Evolutionary conservation across 92 coral and sea anemone genomes (phyloP), one percentile per base, ranked within the genome.

Genomic region (Diadumene lineata): DNA sequence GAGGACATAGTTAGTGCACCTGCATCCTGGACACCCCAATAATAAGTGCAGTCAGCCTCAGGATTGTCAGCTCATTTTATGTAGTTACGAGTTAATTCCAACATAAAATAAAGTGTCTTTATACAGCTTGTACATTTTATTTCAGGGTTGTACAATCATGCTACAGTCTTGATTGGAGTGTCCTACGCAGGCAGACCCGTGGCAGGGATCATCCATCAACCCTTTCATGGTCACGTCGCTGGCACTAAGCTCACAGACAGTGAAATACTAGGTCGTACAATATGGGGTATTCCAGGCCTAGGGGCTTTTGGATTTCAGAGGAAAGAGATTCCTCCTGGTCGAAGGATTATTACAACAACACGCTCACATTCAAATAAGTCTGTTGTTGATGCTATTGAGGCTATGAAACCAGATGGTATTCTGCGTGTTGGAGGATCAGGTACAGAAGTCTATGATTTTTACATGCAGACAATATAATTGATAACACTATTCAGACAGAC

Each of bases 171-270:
- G 30, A 94, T 94, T 69, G 98, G 98, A 0, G 84, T 94, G 67
- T 94, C 98, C 65, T 83, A 78, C 67, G 80, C 66, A 28, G 98
- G 98, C 51, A 78, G 76, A 53, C 97, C 98, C 11, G 77, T 94
- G 10, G 98, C 97, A 4, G 98, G 98, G 11, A 86, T 94, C 13
- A 94, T 94, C 73, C 98, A 94, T 55, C 97, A 94, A 70, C 98
- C 98, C 15, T 94, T 94, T 78, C 87, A 83, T 84, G 97, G 97
- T 58, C 73, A 80, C 25, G 72, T 75, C 29, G 78, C 77, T 8
- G 84, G 87, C 18, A 31, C 65, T 19, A 74, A 80, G 34, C 68
- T 66, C 31, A 62, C 29, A 70, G 75, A 83, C 29, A 31, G 44
- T 60, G 31, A 68, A 30, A n/a, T 50, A 2, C 66, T 86, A 28